phyloP scores from a whole-genome alignment of 2,113 vertebrate genomes.

The Elanoides forficatus region DNA sequence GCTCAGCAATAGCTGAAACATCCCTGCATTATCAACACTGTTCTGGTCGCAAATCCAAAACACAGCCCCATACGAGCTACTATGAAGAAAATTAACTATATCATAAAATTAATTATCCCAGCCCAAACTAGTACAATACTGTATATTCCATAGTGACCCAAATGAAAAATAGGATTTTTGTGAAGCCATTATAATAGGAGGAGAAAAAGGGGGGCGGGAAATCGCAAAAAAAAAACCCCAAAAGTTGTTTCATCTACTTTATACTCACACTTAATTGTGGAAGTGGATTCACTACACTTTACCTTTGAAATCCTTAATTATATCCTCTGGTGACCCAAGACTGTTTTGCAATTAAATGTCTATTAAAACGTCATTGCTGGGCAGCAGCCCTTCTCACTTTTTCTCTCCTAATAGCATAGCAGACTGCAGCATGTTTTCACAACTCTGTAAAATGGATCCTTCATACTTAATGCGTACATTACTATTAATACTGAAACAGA shows the following conservation, averaged over 20 bases:
- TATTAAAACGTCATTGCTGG: not conserved
- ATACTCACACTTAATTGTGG: not conserved
- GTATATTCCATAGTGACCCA: not conserved
- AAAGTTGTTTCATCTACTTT: not conserved
- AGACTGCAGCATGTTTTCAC: not conserved
- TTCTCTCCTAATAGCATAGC: not conserved
- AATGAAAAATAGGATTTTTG: not conserved
- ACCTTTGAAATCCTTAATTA: not conserved
- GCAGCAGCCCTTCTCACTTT: not conserved
- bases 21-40: rapidly evolving
- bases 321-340: not conserved
- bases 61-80: not conserved
- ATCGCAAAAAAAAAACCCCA: not conserved
- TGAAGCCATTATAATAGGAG: not conserved
- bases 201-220: rapidly evolving
- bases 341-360: not conserved
- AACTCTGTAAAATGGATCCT: not conserved
- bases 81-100: not conserved
- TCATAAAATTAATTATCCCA: not conserved
- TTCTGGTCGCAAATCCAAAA: not conserved
- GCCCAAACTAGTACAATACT: not conserved
- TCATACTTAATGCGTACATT: not conserved
- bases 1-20: not conserved
- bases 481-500: not conserved
- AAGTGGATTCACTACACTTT: not conserved